phyloP scores from a whole-genome alignment of 2,113 vertebrate genomes.

The Balaenoptera acutorostrata region DNA sequence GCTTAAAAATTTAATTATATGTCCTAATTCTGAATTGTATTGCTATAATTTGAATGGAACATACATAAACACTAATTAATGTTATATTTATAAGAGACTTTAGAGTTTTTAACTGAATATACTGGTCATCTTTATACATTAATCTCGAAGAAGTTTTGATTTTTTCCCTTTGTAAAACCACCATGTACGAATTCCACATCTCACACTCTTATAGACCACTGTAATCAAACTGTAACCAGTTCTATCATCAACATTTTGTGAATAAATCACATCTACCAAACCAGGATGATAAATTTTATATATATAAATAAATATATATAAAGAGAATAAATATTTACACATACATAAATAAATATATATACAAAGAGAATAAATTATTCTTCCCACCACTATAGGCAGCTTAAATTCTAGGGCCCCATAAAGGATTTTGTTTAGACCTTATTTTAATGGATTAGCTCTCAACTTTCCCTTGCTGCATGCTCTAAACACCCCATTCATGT shows the following conservation, averaged over 20 bases:
- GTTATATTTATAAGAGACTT: neutral
- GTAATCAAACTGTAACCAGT: neutral
- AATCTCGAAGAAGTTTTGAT: neutral
- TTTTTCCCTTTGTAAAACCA: neutral
- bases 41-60: neutral
- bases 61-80: neutral
- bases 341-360: neutral
- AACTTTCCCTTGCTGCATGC: neutral
- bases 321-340: neutral
- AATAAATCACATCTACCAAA: neutral
- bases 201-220: neutral
- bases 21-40: neutral
- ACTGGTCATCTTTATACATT: neutral
- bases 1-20: neutral
- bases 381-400: neutral
- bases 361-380: neutral
- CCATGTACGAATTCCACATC: neutral
- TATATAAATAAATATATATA: neutral
- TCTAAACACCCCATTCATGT: neutral
- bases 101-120: neutral
- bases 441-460: neutral
- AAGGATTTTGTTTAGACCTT: neutral
- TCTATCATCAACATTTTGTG: neutral
- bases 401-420: neutral
- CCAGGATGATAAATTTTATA: neutral